These are phyloP conservation scores for Euclidia mi DNA, from an alignment of 2,888 invertebrate species.

Conservation along the genomic window DNA sequence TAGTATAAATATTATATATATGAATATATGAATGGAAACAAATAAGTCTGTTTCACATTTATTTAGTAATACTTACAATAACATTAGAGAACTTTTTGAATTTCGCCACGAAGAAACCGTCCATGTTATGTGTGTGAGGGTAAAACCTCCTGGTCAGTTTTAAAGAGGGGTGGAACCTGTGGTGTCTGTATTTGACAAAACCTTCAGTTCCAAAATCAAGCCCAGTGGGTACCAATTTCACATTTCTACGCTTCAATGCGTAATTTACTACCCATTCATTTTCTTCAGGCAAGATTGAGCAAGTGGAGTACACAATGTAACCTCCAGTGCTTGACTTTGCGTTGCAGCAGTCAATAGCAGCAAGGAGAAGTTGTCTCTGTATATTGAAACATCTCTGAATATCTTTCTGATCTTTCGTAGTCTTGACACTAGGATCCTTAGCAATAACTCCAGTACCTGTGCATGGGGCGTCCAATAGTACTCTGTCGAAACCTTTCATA, in stretches of 20 bases:
- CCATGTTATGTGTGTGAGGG: constrained; percentile 99
- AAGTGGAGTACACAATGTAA: constrained; percentile 99
- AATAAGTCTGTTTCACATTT: neutral
- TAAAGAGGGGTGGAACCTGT: constrained; percentile 97
- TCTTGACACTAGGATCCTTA: constrained; percentile 99
- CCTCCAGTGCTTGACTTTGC: constrained; percentile 98
- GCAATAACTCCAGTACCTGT: constrained; percentile 99
- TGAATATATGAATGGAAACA: neutral
- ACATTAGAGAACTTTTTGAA: constrained; percentile 98
- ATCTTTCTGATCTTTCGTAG: constrained; percentile 96
- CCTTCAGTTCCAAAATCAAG: constrained; percentile 99
- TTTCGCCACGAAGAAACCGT: constrained; percentile 99
- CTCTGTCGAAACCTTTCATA: constrained; percentile 98
- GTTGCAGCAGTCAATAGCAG: constrained; percentile 99
- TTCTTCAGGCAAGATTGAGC: constrained; percentile 99
- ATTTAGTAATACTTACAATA: constrained; percentile 76
- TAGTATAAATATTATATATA: constrained; percentile 12
- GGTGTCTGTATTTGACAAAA: constrained; percentile 96
- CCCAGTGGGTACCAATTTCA: constrained; percentile 98
- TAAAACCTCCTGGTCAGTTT: constrained; percentile 97
- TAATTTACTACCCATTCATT: constrained; percentile 99
- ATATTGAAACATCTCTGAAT: constrained; percentile 97
- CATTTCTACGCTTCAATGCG: constrained; percentile 97
- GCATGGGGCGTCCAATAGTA: constrained; percentile 99
- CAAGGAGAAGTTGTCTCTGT: constrained; percentile 97